Percentiles rank a stretch among this genome's conserved stretches.
phyloP scores from a whole-genome alignment of 2,797 vertebrate genomes.

The Spea hammondii region DNA sequence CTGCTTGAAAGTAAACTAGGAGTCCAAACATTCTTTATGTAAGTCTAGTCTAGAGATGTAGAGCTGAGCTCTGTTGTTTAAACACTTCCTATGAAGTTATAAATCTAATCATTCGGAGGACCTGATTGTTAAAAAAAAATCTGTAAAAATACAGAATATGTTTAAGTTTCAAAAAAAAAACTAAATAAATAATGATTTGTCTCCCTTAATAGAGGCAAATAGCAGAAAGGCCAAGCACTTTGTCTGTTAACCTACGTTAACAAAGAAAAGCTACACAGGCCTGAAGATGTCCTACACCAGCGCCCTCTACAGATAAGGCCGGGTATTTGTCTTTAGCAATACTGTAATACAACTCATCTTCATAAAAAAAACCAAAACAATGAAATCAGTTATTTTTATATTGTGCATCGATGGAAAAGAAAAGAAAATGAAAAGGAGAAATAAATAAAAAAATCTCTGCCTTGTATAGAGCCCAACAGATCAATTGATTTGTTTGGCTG shows the following conservation, averaged over 20 bases:
- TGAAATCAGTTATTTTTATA: conserved; percentile 59
- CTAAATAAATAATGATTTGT: conserved; percentile 52
- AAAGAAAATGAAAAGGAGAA: conserved; percentile 33
- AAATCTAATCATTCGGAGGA: conserved; percentile 63
- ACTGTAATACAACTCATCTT: conserved; percentile 54
- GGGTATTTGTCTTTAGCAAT: conserved; percentile 60
- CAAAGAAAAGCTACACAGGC: no score
- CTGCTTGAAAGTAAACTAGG: conserved; percentile 14
- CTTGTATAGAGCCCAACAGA: conserved; percentile 58
- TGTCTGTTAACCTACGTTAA: no score
- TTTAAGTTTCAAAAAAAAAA: conserved; percentile 59
- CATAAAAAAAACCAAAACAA: conserved; percentile 53
- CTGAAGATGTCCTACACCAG: conserved; percentile 56
- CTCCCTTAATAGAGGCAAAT: conserved; percentile 29
- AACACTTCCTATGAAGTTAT: conserved; percentile 61
- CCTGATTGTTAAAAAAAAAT: conserved; percentile 69
- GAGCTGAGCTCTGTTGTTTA: conserved; percentile 55
- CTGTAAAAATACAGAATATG: conserved; percentile 71
- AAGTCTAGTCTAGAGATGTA: conserved; percentile 49
- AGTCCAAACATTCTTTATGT: background rate
- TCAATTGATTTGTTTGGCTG: conserved; percentile 68
- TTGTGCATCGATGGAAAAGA: conserved; percentile 67
- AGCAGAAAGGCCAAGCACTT: no score
- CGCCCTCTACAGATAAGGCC: conserved; percentile 58
- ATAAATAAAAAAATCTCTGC: conserved; percentile 62